Evolutionary conservation across 2,113 vertebrate genomes (phyloP).

Genomic region (Pelmatolapia mariae): DNA sequence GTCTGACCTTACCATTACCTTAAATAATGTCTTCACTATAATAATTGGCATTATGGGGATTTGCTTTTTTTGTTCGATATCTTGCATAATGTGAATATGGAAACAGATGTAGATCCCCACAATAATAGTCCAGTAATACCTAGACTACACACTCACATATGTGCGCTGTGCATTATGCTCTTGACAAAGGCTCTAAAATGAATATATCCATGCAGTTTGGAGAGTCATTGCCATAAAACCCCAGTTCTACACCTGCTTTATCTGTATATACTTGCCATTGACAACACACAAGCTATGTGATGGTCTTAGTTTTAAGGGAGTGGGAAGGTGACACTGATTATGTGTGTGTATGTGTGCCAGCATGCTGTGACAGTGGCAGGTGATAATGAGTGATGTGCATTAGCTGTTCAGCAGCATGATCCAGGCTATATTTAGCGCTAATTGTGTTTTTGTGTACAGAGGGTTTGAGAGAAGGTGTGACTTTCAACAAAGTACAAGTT

Average conservation of each 20-base stretch:
- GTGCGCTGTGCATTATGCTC: background rate
- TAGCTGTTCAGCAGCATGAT: slow-evolving; percentile 11
- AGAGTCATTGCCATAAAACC: background rate
- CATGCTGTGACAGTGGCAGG: slow-evolving; percentile 11
- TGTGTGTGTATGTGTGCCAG: background rate
- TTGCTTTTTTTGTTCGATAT: background rate
- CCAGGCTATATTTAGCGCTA: slow-evolving; percentile 43
- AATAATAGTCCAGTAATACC: background rate
- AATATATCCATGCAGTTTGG: background rate
- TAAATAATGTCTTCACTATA: background rate
- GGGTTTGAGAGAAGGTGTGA: slow-evolving; percentile 25
- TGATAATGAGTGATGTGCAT: slow-evolving; percentile 58
- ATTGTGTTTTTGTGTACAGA: slow-evolving; percentile 24
- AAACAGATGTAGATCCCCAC: background rate
- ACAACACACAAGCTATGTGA: background rate
- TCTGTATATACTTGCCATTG: background rate
- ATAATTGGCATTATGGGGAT: background rate
- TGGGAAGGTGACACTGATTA: background rate
- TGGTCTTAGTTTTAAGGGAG: background rate
- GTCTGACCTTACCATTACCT: background rate
- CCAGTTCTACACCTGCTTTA: background rate
- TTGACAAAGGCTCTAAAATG: background rate
- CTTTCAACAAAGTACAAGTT: slow-evolving; percentile 42
- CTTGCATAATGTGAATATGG: background rate
- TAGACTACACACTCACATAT: background rate